These are phyloP conservation scores for Coelopa frigida DNA, from an alignment of 1,140 invertebrate genomes.

Conservation along the genomic window DNA sequence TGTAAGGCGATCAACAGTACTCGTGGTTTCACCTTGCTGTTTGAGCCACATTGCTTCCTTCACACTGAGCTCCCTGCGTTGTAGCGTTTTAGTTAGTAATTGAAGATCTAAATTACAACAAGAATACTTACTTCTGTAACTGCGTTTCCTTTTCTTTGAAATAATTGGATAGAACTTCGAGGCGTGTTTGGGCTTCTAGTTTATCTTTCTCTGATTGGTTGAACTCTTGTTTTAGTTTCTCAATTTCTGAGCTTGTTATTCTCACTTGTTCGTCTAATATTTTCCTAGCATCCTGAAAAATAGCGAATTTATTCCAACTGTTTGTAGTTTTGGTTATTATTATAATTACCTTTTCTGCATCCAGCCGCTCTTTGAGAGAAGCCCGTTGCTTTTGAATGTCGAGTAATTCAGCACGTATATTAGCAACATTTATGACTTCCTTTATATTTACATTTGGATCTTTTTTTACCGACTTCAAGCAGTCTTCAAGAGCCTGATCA, in stretches of 20 bases:
- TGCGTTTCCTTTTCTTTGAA: slow-evolving; percentile 84
- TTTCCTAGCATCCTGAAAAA: slow-evolving; percentile 16
- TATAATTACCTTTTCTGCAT: slow-evolving; percentile 42
- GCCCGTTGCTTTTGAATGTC: slow-evolving; percentile 45
- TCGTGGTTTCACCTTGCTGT: slow-evolving; percentile 73
- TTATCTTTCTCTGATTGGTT: slow-evolving; percentile 68
- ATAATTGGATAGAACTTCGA: slow-evolving; percentile 78
- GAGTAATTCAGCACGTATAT: slow-evolving; percentile 48
- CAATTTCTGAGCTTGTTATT: slow-evolving; percentile 36
- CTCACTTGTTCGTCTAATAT: slow-evolving; percentile 29
- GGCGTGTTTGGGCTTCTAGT: slow-evolving; percentile 69
- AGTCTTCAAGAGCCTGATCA: slow-evolving; percentile 43
- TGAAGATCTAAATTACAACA: slow-evolving; percentile 6
- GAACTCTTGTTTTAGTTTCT: slow-evolving; percentile 55
- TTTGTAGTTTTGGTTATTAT: no score
- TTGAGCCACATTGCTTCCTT: slow-evolving; percentile 77
- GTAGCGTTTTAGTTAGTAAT: background rate
- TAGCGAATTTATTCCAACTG: no score
- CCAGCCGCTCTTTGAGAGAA: slow-evolving; percentile 38
- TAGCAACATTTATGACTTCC: slow-evolving; percentile 44
- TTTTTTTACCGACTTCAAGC: slow-evolving; percentile 44
- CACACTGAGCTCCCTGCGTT: slow-evolving; percentile 60
- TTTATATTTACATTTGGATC: slow-evolving; percentile 42
- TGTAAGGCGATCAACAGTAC: slow-evolving; percentile 68
- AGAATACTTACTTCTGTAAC: slow-evolving; percentile 62